phyloP scores from a whole-genome alignment of 2,888 invertebrate genomes.

The Orchesellides sinensis region DNA sequence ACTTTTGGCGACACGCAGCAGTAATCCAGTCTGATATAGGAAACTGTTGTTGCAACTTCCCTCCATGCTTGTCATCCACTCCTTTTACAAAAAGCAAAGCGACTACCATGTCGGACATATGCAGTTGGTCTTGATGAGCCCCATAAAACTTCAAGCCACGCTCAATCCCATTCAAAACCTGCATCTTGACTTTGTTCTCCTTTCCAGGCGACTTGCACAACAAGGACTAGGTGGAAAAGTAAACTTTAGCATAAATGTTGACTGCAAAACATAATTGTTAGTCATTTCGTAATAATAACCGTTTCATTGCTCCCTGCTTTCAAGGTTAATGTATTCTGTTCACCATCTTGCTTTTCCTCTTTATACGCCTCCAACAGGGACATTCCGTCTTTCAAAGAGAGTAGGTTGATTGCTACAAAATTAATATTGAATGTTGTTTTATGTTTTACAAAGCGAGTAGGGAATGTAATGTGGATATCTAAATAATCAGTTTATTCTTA shows the following conservation, averaged over 20 bases:
- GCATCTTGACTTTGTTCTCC: background rate
- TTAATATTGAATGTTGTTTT: too few species aligned
- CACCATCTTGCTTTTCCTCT: background rate
- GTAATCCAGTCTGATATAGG: conserved; percentile 19
- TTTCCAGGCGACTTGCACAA: background rate
- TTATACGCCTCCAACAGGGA: background rate
- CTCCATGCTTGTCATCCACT: conserved; percentile 28
- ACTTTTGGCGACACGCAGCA: background rate
- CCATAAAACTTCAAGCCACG: background rate
- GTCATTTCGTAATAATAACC: too few species aligned
- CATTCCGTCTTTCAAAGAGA: conserved; percentile 10
- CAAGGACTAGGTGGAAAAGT: background rate
- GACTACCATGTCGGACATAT: background rate
- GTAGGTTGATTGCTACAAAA: too few species aligned
- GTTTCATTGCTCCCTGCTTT: too few species aligned
- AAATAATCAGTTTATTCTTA: too few species aligned
- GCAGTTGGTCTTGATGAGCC: background rate
- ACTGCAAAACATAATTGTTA: too few species aligned
- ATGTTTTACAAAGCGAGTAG: too few species aligned
- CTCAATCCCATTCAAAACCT: background rate
- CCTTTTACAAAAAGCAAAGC: background rate
- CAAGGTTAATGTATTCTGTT: too few species aligned
- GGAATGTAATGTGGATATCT: too few species aligned
- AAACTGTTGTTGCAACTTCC: background rate
- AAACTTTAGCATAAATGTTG: background rate